A percentile compares a stretch with the other conserved stretches of the same genome.
These are phyloP conservation scores for Edolisoma coerulescens DNA, from an alignment of 2,113 vertebrate genomes.

Conservation along the genomic window DNA sequence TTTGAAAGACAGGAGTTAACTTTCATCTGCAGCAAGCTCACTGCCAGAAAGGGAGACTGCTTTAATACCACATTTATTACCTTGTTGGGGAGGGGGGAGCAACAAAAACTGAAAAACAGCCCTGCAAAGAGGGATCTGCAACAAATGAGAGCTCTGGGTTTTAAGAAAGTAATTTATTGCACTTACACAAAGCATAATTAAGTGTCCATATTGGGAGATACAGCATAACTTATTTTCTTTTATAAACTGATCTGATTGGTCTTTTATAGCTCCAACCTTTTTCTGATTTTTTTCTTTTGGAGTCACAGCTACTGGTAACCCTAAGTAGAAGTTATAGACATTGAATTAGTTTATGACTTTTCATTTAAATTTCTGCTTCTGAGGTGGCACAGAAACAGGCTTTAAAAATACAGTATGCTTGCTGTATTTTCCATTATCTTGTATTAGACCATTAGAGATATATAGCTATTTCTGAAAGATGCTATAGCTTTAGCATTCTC, in stretches of 20 bases:
- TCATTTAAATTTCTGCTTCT: constrained; percentile 4
- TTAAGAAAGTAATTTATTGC: constrained; percentile 23
- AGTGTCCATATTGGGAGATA: neutral
- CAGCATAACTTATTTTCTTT: neutral
- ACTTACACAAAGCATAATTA: neutral
- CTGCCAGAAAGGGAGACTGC: constrained; percentile 8
- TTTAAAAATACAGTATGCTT: constrained; percentile 3
- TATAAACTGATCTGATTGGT: neutral
- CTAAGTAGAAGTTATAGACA: neutral
- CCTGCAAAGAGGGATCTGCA: neutral
- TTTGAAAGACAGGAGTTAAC: constrained; percentile 57
- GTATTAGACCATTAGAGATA: neutral
- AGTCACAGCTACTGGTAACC: neutral
- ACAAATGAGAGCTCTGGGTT: neutral
- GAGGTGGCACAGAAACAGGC: neutral
- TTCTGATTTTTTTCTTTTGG: neutral
- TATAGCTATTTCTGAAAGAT: neutral
- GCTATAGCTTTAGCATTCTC: neutral
- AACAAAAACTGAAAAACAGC: neutral
- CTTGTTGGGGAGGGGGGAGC: neutral
- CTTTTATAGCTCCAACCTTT: neutral
- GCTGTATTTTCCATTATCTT: constrained; percentile 8
- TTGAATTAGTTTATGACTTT: neutral
- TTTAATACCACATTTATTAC: constrained; percentile 16
- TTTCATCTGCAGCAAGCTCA: constrained; percentile 55